Percentiles rank a stretch among this genome's conserved stretches.
These are phyloP conservation scores for Coelinius sp. DNA, from an alignment of 2,888 invertebrate genomes.

Conservation along the genomic window DNA sequence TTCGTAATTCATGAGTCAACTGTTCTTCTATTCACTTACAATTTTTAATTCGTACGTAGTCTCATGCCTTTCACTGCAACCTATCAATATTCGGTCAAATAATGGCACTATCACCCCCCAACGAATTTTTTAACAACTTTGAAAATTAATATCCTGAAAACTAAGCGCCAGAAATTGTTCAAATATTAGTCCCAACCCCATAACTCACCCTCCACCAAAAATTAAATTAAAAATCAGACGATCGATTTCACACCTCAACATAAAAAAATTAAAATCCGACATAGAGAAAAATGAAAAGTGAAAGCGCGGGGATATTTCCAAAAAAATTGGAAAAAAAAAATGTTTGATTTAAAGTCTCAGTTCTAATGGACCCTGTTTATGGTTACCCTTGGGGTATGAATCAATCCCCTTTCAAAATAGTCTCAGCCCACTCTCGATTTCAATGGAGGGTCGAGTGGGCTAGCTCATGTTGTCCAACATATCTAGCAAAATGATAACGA, in stretches of 20 bases:
- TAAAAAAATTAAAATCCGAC: background rate
- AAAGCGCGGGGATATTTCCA: background rate
- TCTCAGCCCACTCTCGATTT: slow-evolving; percentile 21
- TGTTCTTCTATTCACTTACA: no score
- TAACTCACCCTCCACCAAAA: background rate
- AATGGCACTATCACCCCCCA: no score
- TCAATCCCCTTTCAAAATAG: slow-evolving; percentile 27
- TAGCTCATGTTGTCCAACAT: slow-evolving; percentile 8
- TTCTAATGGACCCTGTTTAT: background rate
- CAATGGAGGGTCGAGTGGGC: background rate
- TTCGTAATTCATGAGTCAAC: no score
- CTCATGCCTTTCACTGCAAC: no score
- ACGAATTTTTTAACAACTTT: no score
- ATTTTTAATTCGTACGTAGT: no score
- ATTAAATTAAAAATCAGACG: background rate
- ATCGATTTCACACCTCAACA: background rate
- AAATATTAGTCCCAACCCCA: no score
- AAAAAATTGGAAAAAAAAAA: background rate
- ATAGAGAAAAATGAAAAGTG: background rate
- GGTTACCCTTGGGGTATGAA: background rate
- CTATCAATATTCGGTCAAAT: no score
- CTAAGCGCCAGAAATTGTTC: no score
- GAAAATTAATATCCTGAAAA: no score
- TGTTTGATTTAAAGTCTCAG: background rate
- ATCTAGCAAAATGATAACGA: slow-evolving; percentile 59